Base-by-base conservation (phyloP, 2,888 invertebrate species). In the Enchytraeus crypticus region DNA sequence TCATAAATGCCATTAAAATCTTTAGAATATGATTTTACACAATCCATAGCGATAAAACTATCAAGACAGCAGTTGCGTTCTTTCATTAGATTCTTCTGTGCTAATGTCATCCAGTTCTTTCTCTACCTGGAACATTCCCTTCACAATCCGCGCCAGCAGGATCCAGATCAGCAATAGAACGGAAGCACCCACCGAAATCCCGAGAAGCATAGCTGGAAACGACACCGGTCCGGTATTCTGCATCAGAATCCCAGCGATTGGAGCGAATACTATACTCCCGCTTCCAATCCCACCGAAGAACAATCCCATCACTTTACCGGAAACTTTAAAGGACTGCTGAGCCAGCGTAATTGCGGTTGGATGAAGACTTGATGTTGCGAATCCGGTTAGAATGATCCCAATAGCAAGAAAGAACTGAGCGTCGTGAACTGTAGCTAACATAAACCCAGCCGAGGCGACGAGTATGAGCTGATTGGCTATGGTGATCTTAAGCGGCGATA, bases 221-320 rank as follows among this genome's bases (percentile, higher is more conserved):
- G 49, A n/a, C 23, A 51, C 45, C 3, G 56, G n/a, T 1, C 60
- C 60, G 33, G 8, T 11, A 8, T 38, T n/a, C 33, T 60, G 47
- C 18, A 60, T 34, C 11, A 56, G 54, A 8, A n/a, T 11, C 2
- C 56, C 60, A 5, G 30, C 2, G 21, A 60, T 29, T 8, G 56
- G 56, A 47, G 60, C 23, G n/a, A 46, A 55, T 8, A 47, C 26
- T 1, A 47, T 34, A 4, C 21, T 14, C 3, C 60, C 60, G 33
- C 45, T 18, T 14, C 29, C 29, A 18, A 60, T 21, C 11, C 49
- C 60, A 18, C 49, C 60, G 4, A 56, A 33, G 2, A 60, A 30
- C n/a, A 49, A 18, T n/a, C 60, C 60, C 56, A 60, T 55, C 1
- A 56, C n/a, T 21, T 49, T 60, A 1, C 60, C 60, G 5, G 45